A percentile compares a stretch with the other conserved stretches of the same genome.
These are phyloP conservation scores for Protodeltote pygarga DNA, from an alignment of 2,888 invertebrate genomes.

Conservation along the genomic window DNA sequence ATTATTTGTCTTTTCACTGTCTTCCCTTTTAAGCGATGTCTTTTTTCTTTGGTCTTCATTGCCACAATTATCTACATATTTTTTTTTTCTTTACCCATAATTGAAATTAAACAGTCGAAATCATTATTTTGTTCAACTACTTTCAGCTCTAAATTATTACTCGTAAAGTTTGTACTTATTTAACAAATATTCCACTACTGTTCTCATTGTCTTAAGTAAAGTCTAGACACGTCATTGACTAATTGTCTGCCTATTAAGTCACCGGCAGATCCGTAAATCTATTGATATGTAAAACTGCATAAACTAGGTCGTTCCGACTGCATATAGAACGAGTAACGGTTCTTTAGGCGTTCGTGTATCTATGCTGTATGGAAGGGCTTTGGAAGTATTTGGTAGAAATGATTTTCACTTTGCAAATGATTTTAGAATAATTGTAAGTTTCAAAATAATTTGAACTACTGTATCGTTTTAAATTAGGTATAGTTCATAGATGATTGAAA, in stretches of 20 bases:
- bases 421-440: slow-evolving; percentile 15
- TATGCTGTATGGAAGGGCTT: slow-evolving; percentile 32
- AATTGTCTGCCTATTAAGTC: slow-evolving; percentile 30
- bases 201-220: no score
- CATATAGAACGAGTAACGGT: slow-evolving; percentile 76
- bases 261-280: slow-evolving; percentile 44
- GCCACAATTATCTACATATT: no score
- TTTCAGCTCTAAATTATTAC: no score
- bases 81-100: no score
- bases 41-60: no score
- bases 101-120: no score
- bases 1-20: no score
- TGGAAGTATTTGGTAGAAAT: slow-evolving; percentile 21
- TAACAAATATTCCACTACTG: no score
- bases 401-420: slow-evolving; percentile 20
- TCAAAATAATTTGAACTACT: neutral
- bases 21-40: no score
- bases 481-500: no score
- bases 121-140: no score
- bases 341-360: slow-evolving; percentile 46
- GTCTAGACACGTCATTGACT: slow-evolving; percentile 24
- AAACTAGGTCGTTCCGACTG: slow-evolving; percentile 70
- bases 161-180: no score
- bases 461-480: neutral
- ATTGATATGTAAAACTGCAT: slow-evolving; percentile 73